Conservation (phyloP, 2,113 vertebrate species). For the Eira barbara region DNA sequence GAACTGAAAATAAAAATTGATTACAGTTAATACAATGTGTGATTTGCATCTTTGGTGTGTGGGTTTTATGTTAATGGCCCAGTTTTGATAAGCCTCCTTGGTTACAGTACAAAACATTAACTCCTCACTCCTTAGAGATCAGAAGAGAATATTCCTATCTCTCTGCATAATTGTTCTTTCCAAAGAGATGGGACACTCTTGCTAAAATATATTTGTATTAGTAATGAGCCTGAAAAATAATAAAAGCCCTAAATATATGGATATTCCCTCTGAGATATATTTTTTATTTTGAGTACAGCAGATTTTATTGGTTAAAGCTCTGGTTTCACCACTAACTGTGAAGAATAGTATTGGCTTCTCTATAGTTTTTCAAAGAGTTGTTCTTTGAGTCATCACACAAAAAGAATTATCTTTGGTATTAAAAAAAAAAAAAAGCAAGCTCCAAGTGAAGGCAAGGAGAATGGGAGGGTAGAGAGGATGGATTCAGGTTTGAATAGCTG, state of each 20-base stretch:
- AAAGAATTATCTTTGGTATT: slow-evolving; percentile 42
- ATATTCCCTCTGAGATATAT: neutral
- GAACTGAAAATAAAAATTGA: slow-evolving; percentile 10
- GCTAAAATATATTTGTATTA: neutral
- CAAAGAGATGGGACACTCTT: neutral
- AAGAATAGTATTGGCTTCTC: slow-evolving; percentile 15
- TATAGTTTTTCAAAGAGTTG: slow-evolving; percentile 12
- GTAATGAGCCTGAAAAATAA: slow-evolving; percentile 14
- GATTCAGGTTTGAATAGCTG: slow-evolving; percentile 34
- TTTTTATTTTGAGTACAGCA: neutral
- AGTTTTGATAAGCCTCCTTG: neutral
- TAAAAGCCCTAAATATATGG: neutral
- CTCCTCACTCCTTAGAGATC: neutral
- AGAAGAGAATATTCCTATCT: neutral
- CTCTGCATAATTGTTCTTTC: neutral
- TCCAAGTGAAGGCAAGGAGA: neutral
- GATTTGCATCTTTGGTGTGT: neutral
- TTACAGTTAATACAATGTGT: neutral
- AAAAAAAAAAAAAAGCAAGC: neutral
- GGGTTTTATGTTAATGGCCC: neutral
- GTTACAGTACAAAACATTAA: neutral
- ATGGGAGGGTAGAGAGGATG: neutral
- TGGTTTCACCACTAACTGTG: neutral
- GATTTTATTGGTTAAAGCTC: neutral
- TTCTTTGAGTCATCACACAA: neutral